Percentiles rank a stretch among this genome's conserved stretches.
Conservation (phyloP, 1,140 invertebrate genomes). For the Lepidostoma basale region DNA sequence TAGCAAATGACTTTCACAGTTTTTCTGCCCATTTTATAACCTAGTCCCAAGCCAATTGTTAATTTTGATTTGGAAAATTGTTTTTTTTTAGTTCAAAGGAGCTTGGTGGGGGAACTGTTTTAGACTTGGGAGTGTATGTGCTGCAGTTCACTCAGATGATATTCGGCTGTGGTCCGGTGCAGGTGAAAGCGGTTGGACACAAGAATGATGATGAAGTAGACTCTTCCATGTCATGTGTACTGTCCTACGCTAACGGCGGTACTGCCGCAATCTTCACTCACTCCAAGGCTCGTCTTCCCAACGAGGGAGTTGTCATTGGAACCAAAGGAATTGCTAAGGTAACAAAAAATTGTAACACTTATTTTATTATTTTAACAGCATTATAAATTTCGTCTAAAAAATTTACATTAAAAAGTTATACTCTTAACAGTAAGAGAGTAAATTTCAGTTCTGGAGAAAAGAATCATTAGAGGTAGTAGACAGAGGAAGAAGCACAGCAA, state of each 20-base stretch:
- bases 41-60: too few species aligned
- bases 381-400: too few species aligned
- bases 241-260: slow-evolving; percentile 68
- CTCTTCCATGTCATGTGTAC: slow-evolving; percentile 65
- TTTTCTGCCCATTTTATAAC: too few species aligned
- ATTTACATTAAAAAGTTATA: too few species aligned
- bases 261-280: slow-evolving; percentile 69
- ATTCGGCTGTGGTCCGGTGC: slow-evolving; percentile 68
- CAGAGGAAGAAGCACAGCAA: too few species aligned
- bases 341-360: too few species aligned
- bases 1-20: too few species aligned
- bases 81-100: slow-evolving; percentile 62
- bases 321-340: slow-evolving; percentile 72
- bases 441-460: too few species aligned
- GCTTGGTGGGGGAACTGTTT: slow-evolving; percentile 77
- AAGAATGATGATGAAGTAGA: slow-evolving; percentile 73
- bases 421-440: too few species aligned
- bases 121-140: slow-evolving; percentile 82
- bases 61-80: too few species aligned
- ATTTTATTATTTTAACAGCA: too few species aligned
- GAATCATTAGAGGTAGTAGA: too few species aligned
- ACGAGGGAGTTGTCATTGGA: slow-evolving; percentile 71
- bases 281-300: slow-evolving; percentile 62
- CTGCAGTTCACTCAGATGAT: slow-evolving; percentile 76
- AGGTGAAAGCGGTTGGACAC: slow-evolving; percentile 68